Percentiles rank a stretch among this genome's conserved stretches.
These are phyloP conservation scores for Cheilosia impressa DNA, from an alignment of 2,888 invertebrate species.

Conservation along the genomic window DNA sequence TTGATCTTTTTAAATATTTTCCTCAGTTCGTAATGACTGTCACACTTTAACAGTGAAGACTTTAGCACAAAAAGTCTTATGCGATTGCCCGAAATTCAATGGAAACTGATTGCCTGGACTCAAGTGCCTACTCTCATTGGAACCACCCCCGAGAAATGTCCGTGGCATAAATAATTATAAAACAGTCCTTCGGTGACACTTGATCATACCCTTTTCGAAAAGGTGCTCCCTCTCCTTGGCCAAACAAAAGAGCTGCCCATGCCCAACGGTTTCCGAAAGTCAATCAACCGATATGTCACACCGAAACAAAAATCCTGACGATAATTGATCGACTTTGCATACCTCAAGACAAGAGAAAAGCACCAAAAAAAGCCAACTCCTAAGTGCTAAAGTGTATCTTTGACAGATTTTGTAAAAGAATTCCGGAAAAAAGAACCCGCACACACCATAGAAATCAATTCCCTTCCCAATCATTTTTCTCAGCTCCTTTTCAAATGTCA, in stretches of 20 bases:
- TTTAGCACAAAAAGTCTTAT: no score
- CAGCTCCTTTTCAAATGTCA: slow-evolving; percentile 57
- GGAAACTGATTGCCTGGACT: neutral
- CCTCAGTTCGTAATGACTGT: no score
- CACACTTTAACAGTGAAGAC: no score
- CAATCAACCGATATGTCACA: slow-evolving; percentile 64
- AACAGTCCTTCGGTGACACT: slow-evolving; percentile 14
- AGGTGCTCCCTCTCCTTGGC: neutral
- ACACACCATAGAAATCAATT: slow-evolving; percentile 49
- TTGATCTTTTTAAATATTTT: no score
- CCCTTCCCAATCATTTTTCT: slow-evolving; percentile 66
- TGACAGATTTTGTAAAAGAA: slow-evolving; percentile 54
- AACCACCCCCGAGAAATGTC: neutral
- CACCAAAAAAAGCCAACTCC: neutral
- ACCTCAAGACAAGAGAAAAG: slow-evolving; percentile 7
- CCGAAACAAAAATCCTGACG: slow-evolving; percentile 31
- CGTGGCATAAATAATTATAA: slow-evolving; percentile 4
- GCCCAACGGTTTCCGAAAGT: slow-evolving; percentile 41
- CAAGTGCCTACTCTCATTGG: no score
- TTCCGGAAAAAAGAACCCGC: slow-evolving; percentile 6
- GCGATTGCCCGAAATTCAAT: neutral
- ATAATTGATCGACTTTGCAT: slow-evolving; percentile 71
- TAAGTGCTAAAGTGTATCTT: slow-evolving; percentile 62
- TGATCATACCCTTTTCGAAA: slow-evolving; percentile 35
- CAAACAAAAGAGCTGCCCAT: slow-evolving; percentile 5